Conservation (phyloP, 2,888 invertebrate species). For the Cancer borealis region DNA sequence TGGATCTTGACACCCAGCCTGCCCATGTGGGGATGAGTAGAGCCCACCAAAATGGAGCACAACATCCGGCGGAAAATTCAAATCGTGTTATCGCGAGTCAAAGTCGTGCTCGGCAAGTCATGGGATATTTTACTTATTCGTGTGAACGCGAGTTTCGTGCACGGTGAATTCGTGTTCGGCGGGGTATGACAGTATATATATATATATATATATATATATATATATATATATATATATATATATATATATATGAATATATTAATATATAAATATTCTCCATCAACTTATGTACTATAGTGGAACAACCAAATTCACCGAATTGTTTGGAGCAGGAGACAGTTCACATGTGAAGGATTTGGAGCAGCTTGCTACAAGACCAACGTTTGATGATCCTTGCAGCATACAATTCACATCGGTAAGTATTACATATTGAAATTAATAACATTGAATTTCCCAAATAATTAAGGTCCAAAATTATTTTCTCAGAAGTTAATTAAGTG, state of each 20-base stretch:
- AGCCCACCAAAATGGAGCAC: no score
- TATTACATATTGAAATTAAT: conserved; percentile 48
- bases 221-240: no score
- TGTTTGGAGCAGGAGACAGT: conserved; percentile 81
- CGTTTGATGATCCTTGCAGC: conserved; percentile 86
- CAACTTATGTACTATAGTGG: conserved; percentile 80
- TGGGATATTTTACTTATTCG: no score
- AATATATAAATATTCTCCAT: background rate
- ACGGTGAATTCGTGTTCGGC: no score
- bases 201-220: background rate
- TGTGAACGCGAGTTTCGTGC: no score
- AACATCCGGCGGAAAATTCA: no score
- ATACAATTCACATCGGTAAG: conserved; percentile 90
- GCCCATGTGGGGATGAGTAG: no score
- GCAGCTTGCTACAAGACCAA: conserved; percentile 82
- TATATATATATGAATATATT: background rate
- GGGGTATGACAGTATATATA: no score
- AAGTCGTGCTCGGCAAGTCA: no score
- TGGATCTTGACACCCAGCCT: no score
- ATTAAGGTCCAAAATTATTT: background rate
- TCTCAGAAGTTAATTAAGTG: background rate
- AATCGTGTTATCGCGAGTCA: no score
- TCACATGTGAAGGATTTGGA: conserved; percentile 79
- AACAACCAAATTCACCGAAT: conserved; percentile 81
- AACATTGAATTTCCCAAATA: background rate